Evolutionary conservation across 2,797 vertebrate species (phyloP).

Genomic region (Merluccius polli): DNA sequence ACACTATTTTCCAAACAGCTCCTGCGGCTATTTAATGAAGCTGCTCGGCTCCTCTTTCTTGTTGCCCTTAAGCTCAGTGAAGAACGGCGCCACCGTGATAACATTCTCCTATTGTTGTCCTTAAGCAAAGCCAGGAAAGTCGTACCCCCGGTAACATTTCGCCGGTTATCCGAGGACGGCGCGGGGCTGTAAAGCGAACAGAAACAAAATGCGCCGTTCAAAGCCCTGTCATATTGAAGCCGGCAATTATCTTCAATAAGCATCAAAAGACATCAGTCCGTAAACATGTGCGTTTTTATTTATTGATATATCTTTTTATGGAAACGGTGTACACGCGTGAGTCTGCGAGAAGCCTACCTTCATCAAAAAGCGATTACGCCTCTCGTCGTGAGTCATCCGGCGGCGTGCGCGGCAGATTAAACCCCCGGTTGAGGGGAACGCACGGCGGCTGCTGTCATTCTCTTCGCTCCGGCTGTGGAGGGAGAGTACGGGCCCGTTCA

Average conservation of each 20-base stretch:
- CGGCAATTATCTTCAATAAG: constrained; percentile 31
- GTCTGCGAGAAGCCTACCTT: background rate
- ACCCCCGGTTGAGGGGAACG: background rate
- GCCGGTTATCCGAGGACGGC: too few relatives aligned
- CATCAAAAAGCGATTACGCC: background rate
- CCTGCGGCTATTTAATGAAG: background rate
- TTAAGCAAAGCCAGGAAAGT: too few relatives aligned
- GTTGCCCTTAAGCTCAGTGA: background rate
- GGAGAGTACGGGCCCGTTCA: background rate
- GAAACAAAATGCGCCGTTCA: background rate
- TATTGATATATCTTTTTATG: background rate
- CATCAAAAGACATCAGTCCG: constrained; percentile 43
- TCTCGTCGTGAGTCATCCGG: background rate
- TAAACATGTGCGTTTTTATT: constrained; percentile 15
- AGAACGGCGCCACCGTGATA: too few relatives aligned
- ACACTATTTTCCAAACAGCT: background rate
- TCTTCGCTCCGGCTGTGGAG: background rate
- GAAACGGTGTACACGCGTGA: background rate
- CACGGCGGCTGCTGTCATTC: background rate
- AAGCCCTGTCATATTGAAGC: constrained; percentile 44
- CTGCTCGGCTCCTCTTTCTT: background rate
- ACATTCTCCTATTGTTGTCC: too few relatives aligned
- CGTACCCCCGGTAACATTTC: too few relatives aligned
- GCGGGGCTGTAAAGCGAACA: too few relatives aligned
- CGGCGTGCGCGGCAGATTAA: background rate